phyloP scores from a whole-genome alignment of 37 sponge, comb jelly and placozoan species.

The Beroe forskalii region DNA sequence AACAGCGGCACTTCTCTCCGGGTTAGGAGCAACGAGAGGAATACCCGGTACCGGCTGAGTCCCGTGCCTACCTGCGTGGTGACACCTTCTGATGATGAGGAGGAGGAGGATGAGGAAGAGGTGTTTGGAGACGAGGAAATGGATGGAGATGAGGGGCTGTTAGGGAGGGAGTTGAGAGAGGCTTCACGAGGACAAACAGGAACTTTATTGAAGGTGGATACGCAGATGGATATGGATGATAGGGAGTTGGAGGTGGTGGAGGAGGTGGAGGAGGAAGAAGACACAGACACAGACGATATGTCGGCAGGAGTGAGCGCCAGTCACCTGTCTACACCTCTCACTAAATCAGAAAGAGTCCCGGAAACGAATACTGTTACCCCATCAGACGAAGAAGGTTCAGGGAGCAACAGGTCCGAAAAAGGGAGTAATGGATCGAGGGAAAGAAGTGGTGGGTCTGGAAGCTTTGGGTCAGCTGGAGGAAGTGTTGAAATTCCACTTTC shows the following conservation, averaged over 20 bases:
- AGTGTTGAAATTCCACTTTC: not conserved
- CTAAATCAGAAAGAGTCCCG: not conserved
- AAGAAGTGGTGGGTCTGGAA: not conserved
- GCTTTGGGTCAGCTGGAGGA: not conserved
- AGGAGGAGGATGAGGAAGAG: not conserved
- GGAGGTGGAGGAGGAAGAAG: not conserved
- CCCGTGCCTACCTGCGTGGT: not conserved
- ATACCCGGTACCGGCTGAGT: not conserved
- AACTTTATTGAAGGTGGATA: not conserved
- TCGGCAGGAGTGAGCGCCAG: not conserved
- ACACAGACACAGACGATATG: too few species aligned
- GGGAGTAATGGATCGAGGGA: not conserved
- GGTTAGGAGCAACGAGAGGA: not conserved
- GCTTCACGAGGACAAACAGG: not conserved
- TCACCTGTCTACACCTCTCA: not conserved
- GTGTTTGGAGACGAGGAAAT: not conserved
- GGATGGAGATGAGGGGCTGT: not conserved
- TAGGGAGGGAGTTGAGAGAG: not conserved
- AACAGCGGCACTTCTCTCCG: not conserved
- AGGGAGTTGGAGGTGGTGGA: constrained; percentile 8
- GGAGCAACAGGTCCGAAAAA: not conserved
- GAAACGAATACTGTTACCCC: not conserved
- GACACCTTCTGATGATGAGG: not conserved
- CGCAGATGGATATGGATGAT: not conserved
- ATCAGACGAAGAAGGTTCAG: not conserved